Base-by-base conservation (phyloP, 2,113 vertebrate species). In the Copsychus sechellarum region DNA sequence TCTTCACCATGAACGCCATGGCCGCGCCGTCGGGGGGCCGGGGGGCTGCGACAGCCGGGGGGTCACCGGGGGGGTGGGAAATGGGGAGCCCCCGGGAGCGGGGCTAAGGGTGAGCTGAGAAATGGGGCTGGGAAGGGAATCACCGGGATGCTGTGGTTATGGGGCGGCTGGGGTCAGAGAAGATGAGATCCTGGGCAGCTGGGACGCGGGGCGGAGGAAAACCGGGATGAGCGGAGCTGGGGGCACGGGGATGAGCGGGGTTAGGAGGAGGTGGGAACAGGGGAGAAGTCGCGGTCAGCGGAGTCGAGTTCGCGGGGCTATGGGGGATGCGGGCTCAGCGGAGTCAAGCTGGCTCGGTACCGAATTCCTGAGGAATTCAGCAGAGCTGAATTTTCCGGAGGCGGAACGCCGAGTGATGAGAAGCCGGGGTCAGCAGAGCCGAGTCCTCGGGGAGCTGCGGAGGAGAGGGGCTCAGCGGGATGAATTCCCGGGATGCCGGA, bases 1-100 rank as follows among this genome's bases (percentile, higher is more conserved):
- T 98, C 97, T 99, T 99, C 80, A 99, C 99, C 99, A 99, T 99
- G 97, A 99, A 99, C 64, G 99, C 99, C 99, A 99, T 99, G 96
- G 87, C 67, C 6, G 10, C 8, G 23, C 12, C 26, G 2, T 1
- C 3, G 3, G 57, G 38, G 83, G 17, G 4, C 6, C 5, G 13
- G 6, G 43, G 54, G 67, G 50, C 40, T 1, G 70, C 36, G 80
- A 78, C 47, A 65, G 17, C 17, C 3, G 17, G 14, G 20, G 23
- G 60, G 40, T 71, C 66, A 83, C 8, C 5, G 56, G 1, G 34
- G 62, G 36, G 26, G 29, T 1, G 10, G 31, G 15, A 19, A 7
- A 3, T 0, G 10, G 45, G 36, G 5, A 50, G 4, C 4, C 28
- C 43, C 29, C 2, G 36, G 51, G 58, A 78, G 14, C 2, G 1